phyloP scores from a whole-genome alignment of 2,797 vertebrate species.

The Anabacerthia variegaticeps region DNA sequence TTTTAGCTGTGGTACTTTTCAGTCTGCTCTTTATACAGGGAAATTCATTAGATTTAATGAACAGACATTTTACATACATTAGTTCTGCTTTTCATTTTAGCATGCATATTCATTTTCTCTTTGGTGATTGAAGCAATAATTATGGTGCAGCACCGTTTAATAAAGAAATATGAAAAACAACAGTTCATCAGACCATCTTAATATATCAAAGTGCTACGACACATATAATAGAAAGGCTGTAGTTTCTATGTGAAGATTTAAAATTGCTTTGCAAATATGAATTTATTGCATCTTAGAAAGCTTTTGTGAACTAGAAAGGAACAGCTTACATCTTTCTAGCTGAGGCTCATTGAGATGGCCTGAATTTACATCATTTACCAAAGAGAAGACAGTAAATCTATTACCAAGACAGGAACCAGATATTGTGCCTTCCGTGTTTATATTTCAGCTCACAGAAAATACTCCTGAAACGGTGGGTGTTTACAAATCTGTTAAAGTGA shows the following conservation, averaged over 20 bases:
- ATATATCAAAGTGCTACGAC: neutral
- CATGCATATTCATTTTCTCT: conserved; percentile 23
- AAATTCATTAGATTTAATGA: conserved; percentile 36
- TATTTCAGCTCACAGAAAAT: conserved; percentile 5
- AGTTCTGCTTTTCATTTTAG: conserved; percentile 21
- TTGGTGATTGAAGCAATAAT: conserved; percentile 1
- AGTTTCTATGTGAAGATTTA: neutral
- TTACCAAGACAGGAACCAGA: neutral
- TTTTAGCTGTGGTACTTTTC: neutral
- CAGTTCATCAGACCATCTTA: neutral
- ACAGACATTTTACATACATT: conserved; percentile 6
- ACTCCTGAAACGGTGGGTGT: neutral
- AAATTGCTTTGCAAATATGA: conserved; percentile 15
- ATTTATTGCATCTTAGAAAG: conserved; percentile 28
- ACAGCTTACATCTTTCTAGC: neutral
- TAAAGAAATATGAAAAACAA: conserved; percentile 29
- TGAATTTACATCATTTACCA: conserved; percentile 19
- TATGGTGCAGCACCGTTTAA: neutral
- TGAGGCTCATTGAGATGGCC: neutral
- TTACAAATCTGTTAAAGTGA: neutral
- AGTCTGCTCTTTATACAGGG: neutral
- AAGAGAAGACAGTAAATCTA: conserved; percentile 13
- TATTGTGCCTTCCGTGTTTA: neutral
- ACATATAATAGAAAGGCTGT: neutral
- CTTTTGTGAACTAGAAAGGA: neutral